A percentile compares a stretch with the other conserved stretches of the same genome.
phyloP scores from a whole-genome alignment of 2,888 invertebrate species.

The Miltochrista miniata region DNA sequence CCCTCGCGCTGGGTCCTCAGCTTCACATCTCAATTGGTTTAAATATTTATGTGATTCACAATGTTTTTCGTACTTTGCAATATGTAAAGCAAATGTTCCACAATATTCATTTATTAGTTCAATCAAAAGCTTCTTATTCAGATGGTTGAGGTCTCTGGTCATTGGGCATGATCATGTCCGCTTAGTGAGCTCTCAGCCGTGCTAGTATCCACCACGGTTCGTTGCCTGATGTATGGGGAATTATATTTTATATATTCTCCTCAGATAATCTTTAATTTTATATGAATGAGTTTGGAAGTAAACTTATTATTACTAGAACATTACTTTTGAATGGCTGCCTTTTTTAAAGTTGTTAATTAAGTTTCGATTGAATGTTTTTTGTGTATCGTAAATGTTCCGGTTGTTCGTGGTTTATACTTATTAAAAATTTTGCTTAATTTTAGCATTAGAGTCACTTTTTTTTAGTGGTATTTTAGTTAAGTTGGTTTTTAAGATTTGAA shows the following conservation, averaged over 20 bases:
- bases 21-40: too few species aligned
- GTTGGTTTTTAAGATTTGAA: background rate
- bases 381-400: background rate
- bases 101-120: background rate
- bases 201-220: conserved; percentile 29
- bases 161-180: conserved; percentile 2
- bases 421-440: background rate
- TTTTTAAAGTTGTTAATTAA: conserved; percentile 17
- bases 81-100: too few species aligned
- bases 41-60: too few species aligned
- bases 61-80: too few species aligned
- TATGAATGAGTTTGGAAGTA: conserved; percentile 14
- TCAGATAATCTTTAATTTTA: conserved; percentile 30
- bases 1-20: too few species aligned
- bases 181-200: conserved; percentile 10
- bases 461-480: background rate
- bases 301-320: conserved; percentile 7
- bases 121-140: background rate
- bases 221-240: conserved; percentile 37
- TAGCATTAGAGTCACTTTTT: background rate
- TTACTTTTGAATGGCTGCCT: conserved; percentile 18
- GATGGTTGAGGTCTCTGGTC: conserved; percentile 1
- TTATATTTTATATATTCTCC: conserved; percentile 40
- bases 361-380: background rate
- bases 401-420: background rate